Percentiles rank a stretch among this genome's conserved stretches.
Evolutionary conservation across 2,888 invertebrate genomes (phyloP).

Genomic region (Ametastegia equiseti): DNA sequence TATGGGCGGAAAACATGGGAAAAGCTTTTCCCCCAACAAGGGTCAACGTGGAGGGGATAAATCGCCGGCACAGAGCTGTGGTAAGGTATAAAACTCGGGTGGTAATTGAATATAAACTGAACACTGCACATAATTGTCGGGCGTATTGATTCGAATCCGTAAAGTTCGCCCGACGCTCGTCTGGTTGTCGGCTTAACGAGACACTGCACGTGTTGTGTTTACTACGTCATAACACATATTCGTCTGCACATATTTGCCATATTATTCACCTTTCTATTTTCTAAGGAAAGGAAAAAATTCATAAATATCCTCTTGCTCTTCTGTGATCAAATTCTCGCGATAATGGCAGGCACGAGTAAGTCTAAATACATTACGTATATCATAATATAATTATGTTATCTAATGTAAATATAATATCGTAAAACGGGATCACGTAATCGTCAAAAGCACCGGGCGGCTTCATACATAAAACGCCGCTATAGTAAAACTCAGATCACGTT

Average conservation of each 20-base stretch:
- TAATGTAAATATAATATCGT: too few relatives aligned
- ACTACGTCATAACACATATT: neutral
- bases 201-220: neutral
- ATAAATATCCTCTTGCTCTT: too few relatives aligned
- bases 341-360: neutral
- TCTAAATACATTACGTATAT: too few relatives aligned
- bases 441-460: too few relatives aligned
- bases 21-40: conserved; percentile 62
- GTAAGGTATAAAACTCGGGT: conserved; percentile 43
- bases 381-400: too few relatives aligned
- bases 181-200: neutral
- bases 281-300: neutral
- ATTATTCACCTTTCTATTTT: neutral
- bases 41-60: conserved; percentile 56
- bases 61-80: conserved; percentile 45
- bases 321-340: neutral
- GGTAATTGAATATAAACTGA: neutral
- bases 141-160: conserved; percentile 15
- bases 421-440: too few relatives aligned
- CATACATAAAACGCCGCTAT: neutral
- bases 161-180: neutral
- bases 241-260: neutral
- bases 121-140: neutral
- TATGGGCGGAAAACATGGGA: conserved; percentile 63
- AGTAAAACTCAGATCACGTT: neutral